These are phyloP conservation scores for Phymatocera aterrima DNA, from an alignment of 2,888 invertebrate genomes.

Conservation along the genomic window DNA sequence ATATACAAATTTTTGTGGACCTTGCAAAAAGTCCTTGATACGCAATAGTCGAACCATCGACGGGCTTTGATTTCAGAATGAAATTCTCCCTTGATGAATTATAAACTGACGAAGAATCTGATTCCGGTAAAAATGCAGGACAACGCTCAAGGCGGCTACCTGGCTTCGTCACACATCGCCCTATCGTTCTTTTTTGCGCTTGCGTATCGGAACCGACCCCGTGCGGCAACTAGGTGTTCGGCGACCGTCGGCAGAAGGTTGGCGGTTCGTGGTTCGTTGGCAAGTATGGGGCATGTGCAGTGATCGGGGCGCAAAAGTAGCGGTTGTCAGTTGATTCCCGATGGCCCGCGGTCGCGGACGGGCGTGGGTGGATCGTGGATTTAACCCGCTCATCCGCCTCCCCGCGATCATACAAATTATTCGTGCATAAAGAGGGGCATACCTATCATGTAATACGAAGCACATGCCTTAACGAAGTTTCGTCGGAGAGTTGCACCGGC, in stretches of 20 bases:
- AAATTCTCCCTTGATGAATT: not conserved
- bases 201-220: slow-evolving; percentile 42
- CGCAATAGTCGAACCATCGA: not conserved
- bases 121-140: not conserved
- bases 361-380: slow-evolving; percentile 59
- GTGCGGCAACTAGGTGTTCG: slow-evolving; percentile 27
- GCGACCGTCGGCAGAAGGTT: slow-evolving; percentile 58
- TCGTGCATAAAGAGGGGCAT: not conserved
- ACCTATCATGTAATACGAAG: not conserved
- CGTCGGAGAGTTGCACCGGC: not conserved
- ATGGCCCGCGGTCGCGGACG: slow-evolving; percentile 73
- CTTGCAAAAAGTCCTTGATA: too few relatives aligned
- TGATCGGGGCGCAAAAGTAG: slow-evolving; percentile 61
- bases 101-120: not conserved
- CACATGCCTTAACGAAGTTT: not conserved
- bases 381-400: slow-evolving; percentile 43
- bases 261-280: slow-evolving; percentile 49
- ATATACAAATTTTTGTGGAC: too few relatives aligned
- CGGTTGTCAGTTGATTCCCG: slow-evolving; percentile 72
- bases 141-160: not conserved
- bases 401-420: slow-evolving; percentile 16
- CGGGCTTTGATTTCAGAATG: not conserved
- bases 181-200: slow-evolving; percentile 4
- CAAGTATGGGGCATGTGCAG: slow-evolving; percentile 48
- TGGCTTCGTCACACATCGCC: not conserved